Evolutionary conservation across 2,113 vertebrate genomes (phyloP).

Genomic region (Caranx ignobilis): DNA sequence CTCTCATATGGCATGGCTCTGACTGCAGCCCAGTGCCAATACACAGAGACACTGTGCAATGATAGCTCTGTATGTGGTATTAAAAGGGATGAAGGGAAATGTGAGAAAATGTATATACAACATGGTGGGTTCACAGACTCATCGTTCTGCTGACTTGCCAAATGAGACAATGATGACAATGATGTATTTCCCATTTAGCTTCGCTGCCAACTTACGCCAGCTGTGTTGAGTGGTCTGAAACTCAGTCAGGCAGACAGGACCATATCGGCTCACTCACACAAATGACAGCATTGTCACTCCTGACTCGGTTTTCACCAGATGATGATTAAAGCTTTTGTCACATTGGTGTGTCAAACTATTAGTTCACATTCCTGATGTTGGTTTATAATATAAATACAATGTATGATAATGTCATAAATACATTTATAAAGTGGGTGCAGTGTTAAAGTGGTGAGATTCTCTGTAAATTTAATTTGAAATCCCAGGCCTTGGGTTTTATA

Average conservation of each 20-base stretch:
- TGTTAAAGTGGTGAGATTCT: background rate
- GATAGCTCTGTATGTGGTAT: background rate
- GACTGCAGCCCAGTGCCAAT: constrained; percentile 10
- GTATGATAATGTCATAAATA: background rate
- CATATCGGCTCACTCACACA: background rate
- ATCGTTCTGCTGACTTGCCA: background rate
- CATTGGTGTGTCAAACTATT: background rate
- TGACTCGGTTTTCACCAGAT: background rate
- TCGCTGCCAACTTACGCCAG: background rate
- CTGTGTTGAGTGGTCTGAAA: background rate
- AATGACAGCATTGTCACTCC: background rate
- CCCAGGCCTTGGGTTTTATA: background rate
- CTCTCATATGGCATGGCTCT: constrained; percentile 34
- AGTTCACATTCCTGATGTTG: background rate
- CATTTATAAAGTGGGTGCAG: background rate
- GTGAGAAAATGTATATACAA: background rate
- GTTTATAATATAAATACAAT: background rate
- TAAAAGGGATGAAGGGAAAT: constrained; percentile 18
- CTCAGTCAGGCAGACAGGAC: background rate
- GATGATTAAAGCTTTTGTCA: background rate
- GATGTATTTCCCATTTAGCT: background rate
- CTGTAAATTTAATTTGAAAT: background rate
- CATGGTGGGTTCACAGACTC: background rate
- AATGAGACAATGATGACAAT: background rate
- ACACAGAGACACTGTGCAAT: constrained; percentile 14